Evolutionary conservation across 2,113 vertebrate genomes (phyloP).

Genomic region (Scatophagus argus): DNA sequence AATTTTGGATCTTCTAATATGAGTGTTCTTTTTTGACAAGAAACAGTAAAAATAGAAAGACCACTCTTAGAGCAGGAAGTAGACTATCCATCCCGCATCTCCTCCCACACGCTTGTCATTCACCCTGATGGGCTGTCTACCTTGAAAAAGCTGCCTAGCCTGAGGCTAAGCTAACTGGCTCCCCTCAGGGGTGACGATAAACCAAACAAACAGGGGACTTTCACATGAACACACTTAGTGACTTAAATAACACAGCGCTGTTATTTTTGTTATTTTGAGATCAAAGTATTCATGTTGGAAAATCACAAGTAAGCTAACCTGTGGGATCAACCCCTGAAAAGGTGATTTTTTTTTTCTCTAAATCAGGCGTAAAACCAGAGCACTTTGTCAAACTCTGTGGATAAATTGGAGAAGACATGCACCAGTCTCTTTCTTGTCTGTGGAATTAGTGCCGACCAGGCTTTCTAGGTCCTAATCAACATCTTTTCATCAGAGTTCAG

Average conservation of each 20-base stretch:
- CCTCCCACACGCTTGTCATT: slow-evolving; percentile 27
- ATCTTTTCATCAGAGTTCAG: slow-evolving; percentile 45
- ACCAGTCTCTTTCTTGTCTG: neutral
- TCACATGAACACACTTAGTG: neutral
- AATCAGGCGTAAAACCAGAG: slow-evolving; percentile 1
- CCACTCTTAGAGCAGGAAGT: slow-evolving; percentile 9
- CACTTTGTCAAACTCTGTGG: neutral
- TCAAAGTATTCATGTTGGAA: neutral
- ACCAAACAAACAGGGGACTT: slow-evolving; percentile 23
- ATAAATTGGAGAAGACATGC: slow-evolving; percentile 11
- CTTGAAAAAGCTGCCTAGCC: slow-evolving; percentile 22
- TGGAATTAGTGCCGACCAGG: neutral
- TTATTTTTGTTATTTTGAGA: neutral
- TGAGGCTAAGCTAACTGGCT: slow-evolving; percentile 22
- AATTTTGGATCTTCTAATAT: neutral
- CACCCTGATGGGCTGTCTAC: slow-evolving; percentile 28
- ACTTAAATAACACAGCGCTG: neutral
- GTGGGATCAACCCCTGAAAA: neutral
- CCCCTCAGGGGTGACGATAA: neutral
- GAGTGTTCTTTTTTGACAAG: neutral
- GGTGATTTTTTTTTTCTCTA: slow-evolving; percentile 16
- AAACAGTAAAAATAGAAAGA: slow-evolving; percentile 1
- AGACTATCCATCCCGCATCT: neutral
- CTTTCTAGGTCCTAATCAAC: slow-evolving; percentile 44
- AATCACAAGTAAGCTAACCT: neutral